Evolutionary conservation across 2,797 vertebrate genomes (phyloP), one percentile per base, ranked within the genome.

Genomic region (Silurus lanzhouensis): DNA sequence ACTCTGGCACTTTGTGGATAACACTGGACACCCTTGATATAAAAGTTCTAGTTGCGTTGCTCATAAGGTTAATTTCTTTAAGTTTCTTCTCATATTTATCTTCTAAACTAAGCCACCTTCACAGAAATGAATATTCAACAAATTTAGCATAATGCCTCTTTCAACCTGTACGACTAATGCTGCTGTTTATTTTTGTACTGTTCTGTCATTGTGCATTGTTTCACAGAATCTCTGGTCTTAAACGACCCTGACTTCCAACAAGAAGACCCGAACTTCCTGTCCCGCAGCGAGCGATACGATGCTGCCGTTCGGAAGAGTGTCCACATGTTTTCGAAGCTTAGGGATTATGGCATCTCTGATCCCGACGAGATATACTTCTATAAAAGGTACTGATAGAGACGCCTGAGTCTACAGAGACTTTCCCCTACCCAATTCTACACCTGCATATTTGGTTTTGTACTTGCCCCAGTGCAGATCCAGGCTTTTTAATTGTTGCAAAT

Each of bases 281-380:
- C 96, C 57, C 96, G 97, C 79, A 98, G 98, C 85, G 95, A 99
- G 14, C 96, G 98, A 25, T 99, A 99, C 75, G 97, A 97, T 71
- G 93, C 96, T 83, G 97, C 98, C 1, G 90, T 99, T 76, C 95
- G 91, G 93, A 99, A 98, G 89, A 99, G 98, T 17, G 93, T 97
- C 63, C 91, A 89, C 87, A 97, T 99, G 98, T 95, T 99, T 86
- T 88, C 95, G 91, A 99, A 98, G 91, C 91, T 99, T 81, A 92
- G 97, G 83, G 95, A 99, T 25, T 95, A 95, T 79, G 96, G 96
- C 84, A 98, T 99, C 87, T 93, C 97, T 9, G 97, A 99, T 88
- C 98, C 98, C 0, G 96, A 98, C 0, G 98, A 99, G 91, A 98
- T 99, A 91, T 94, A 94, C 91, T 94, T 90, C 92, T 99, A 97